These are phyloP conservation scores for Plecotus auritus DNA, from an alignment of 2,113 vertebrate species.

Conservation along the genomic window DNA sequence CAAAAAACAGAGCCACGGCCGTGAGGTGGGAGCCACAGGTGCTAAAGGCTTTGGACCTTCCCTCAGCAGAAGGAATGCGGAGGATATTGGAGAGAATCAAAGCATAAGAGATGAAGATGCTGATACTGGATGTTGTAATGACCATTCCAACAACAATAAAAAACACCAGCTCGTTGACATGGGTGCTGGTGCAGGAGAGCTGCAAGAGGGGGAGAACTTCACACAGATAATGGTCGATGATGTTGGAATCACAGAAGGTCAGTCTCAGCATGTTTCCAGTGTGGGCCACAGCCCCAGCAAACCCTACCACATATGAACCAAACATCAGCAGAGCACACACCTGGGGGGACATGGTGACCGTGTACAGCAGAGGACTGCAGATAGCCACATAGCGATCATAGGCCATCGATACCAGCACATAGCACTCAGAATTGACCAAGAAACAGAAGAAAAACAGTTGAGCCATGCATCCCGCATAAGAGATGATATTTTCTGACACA, in stretches of 20 bases:
- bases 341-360: neutral
- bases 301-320: constrained; percentile 3
- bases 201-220: constrained; percentile 48
- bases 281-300: constrained; percentile 40
- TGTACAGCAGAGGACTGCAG: constrained; percentile 43
- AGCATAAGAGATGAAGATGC: constrained; percentile 46
- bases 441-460: constrained; percentile 63
- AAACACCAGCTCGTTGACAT: constrained; percentile 19
- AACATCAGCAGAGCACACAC: constrained; percentile 28
- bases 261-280: constrained; percentile 41
- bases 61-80: constrained; percentile 21
- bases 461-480: constrained; percentile 35
- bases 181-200: constrained; percentile 45
- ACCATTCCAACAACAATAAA: constrained; percentile 18
- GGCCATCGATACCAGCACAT: constrained; percentile 18
- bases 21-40: constrained; percentile 44
- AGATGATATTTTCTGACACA: constrained; percentile 46
- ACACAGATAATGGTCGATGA: constrained; percentile 42
- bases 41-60: constrained; percentile 46
- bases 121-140: neutral
- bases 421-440: constrained; percentile 62
- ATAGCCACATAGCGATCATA: constrained; percentile 56
- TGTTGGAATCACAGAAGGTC: constrained; percentile 35
- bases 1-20: constrained; percentile 55
- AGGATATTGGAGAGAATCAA: constrained; percentile 53